Percentiles rank a stretch among this genome's conserved stretches.
These are phyloP conservation scores for Nannobrachium achirus DNA, from an alignment of 2,113 vertebrate genomes.

Conservation along the genomic window DNA sequence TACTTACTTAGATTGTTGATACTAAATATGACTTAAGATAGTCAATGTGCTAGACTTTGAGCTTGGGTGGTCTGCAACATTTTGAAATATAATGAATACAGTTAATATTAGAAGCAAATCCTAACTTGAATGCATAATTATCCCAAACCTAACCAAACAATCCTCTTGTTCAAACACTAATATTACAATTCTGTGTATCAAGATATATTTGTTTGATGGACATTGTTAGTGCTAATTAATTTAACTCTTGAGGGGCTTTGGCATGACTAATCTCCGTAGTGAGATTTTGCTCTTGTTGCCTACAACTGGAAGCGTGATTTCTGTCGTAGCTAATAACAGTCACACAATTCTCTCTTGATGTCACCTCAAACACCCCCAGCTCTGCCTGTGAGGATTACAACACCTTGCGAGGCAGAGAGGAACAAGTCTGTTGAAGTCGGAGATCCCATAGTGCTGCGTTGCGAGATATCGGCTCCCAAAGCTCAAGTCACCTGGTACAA, in stretches of 20 bases:
- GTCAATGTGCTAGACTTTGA: slow-evolving; percentile 25
- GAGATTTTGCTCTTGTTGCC: slow-evolving; percentile 37
- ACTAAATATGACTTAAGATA: slow-evolving; percentile 41
- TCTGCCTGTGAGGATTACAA: slow-evolving; percentile 70
- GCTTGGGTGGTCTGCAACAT: slow-evolving; percentile 45
- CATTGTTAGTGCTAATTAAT: slow-evolving; percentile 19
- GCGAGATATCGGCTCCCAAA: slow-evolving; percentile 66
- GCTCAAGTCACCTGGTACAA: slow-evolving; percentile 67
- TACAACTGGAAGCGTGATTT: slow-evolving; percentile 30
- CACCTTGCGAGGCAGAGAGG: slow-evolving; percentile 67
- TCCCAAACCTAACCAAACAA: slow-evolving; percentile 59
- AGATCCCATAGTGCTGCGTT: slow-evolving; percentile 60
- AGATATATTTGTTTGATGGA: slow-evolving; percentile 34
- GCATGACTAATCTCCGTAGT: slow-evolving; percentile 68
- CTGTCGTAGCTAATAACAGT: slow-evolving; percentile 60
- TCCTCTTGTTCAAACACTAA: slow-evolving; percentile 55
- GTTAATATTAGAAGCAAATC: slow-evolving; percentile 39
- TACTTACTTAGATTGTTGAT: slow-evolving; percentile 43
- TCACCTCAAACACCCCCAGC: slow-evolving; percentile 77
- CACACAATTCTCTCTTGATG: slow-evolving; percentile 73
- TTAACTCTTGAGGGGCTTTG: slow-evolving; percentile 47
- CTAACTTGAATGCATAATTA: slow-evolving; percentile 62
- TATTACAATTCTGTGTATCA: slow-evolving; percentile 17
- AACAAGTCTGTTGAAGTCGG: slow-evolving; percentile 68
- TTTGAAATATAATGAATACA: slow-evolving; percentile 29